These are phyloP conservation scores for Nasonia longicornis DNA, from an alignment of 1,140 invertebrate genomes.

Conservation along the genomic window DNA sequence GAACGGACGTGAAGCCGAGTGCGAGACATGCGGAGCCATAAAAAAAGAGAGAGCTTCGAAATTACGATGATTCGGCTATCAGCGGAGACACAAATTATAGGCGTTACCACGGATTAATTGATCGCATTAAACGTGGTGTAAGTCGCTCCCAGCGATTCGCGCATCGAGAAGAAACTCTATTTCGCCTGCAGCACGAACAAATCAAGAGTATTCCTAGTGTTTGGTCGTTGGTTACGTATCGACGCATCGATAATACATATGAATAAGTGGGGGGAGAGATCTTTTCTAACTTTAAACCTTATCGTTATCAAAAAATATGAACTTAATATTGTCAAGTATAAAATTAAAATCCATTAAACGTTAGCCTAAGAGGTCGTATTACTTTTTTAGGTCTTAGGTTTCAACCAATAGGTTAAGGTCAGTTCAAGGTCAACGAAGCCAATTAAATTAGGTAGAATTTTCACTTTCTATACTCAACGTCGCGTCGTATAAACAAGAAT, in stretches of 20 bases:
- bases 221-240: background rate
- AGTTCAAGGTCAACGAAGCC: too few species aligned
- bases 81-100: slow-evolving; percentile 21
- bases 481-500: background rate
- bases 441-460: background rate
- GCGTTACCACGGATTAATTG: slow-evolving; percentile 34
- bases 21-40: background rate
- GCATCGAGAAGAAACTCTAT: background rate
- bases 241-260: background rate
- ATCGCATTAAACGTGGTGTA: slow-evolving; percentile 32
- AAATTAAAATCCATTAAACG: too few species aligned
- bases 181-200: slow-evolving; percentile 4
- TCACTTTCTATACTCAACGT: background rate
- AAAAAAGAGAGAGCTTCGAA: slow-evolving; percentile 1
- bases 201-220: background rate
- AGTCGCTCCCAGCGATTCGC: slow-evolving; percentile 5
- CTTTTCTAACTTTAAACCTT: background rate
- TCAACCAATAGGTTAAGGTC: too few species aligned
- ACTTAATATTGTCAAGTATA: background rate
- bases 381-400: too few species aligned
- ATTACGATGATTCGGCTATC: slow-evolving; percentile 20
- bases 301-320: background rate
- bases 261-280: background rate
- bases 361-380: too few species aligned
- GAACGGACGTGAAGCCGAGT: background rate